phyloP scores from a whole-genome alignment of 2,888 invertebrate genomes.

The Chaetoderma sp. region DNA sequence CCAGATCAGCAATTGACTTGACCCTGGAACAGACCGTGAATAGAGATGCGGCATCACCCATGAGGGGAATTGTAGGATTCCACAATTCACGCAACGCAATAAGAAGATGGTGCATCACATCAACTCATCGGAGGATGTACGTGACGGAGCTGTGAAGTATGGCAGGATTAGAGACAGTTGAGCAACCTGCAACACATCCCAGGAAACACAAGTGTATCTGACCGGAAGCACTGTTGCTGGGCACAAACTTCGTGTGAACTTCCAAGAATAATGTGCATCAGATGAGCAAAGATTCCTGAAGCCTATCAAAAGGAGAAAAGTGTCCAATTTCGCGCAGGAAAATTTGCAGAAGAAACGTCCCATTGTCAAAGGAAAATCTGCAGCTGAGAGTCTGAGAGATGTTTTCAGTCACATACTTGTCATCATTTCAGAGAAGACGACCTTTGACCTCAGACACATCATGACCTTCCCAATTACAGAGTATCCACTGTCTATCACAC shows the following conservation, averaged over 20 bases:
- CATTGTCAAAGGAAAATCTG: conserved; percentile 1
- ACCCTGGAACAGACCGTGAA: no score
- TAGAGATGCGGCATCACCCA: no score
- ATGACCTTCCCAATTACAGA: conserved; percentile 9
- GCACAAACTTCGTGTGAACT: background rate
- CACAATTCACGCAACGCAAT: no score
- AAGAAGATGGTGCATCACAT: no score
- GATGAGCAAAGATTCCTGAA: conserved; percentile 10
- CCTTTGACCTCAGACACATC: conserved; percentile 4
- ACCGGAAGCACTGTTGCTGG: conserved; percentile 5
- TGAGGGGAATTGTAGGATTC: no score
- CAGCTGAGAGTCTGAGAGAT: conserved; percentile 17
- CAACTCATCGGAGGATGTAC: no score
- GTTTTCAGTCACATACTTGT: no score
- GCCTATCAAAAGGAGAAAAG: conserved; percentile 3
- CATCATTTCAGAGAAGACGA: conserved; percentile 6
- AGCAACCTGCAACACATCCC: no score
- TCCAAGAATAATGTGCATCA: conserved; percentile 15
- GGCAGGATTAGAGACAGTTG: no score
- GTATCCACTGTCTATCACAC: conserved; percentile 11
- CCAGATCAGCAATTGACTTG: no score
- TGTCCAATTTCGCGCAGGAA: conserved; percentile 20
- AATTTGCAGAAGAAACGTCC: conserved; percentile 16
- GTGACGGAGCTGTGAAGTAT: no score
- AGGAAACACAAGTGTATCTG: conserved; percentile 12